These are phyloP conservation scores for Leucopsar rothschildi DNA, from an alignment of 2,113 vertebrate species.

Conservation along the genomic window DNA sequence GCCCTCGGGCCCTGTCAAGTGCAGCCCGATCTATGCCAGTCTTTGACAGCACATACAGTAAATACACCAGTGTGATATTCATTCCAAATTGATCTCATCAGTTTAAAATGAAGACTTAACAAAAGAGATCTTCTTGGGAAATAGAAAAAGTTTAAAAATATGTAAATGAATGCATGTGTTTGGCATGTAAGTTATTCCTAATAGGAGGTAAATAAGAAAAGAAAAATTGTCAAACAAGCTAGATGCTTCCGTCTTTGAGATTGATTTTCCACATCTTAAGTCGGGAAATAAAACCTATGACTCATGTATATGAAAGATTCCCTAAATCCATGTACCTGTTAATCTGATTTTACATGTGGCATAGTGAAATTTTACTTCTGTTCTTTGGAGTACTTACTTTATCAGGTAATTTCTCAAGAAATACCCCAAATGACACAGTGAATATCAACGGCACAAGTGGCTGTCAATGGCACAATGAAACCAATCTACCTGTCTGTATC, in stretches of 20 bases:
- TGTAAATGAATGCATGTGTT: not conserved
- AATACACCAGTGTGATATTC: fast-evolving
- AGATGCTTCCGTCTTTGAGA: not conserved
- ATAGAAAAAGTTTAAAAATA: not conserved
- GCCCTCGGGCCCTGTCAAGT: not conserved
- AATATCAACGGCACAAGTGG: not conserved
- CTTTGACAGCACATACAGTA: not conserved
- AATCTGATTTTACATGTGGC: not conserved
- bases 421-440: not conserved
- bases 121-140: not conserved
- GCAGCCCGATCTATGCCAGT: not conserved
- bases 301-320: not conserved
- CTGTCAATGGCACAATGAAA: not conserved
- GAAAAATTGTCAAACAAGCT: not conserved
- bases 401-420: not conserved
- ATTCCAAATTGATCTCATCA: not conserved
- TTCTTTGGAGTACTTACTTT: not conserved
- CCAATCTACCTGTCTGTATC: not conserved
- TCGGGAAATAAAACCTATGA: not conserved
- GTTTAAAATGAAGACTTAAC: not conserved
- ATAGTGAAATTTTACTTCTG: fast-evolving
- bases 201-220: not conserved
- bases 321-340: not conserved
- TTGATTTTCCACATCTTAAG: not conserved
- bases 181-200: not conserved